phyloP scores from a whole-genome alignment of 2,113 vertebrate genomes.

The Nyctereutes procyonoides region DNA sequence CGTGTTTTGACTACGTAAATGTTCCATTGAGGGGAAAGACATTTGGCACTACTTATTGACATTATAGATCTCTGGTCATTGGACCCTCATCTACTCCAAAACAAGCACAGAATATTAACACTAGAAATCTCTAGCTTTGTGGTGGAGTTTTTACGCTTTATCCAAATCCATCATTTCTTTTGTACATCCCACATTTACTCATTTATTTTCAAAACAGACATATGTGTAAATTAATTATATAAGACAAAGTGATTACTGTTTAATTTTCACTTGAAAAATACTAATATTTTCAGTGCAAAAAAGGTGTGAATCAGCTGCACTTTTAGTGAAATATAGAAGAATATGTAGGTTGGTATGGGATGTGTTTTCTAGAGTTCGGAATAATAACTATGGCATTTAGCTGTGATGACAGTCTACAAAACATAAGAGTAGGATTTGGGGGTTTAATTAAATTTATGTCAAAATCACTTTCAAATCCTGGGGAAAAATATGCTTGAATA shows the following conservation, averaged over 20 bases:
- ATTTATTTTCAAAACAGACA: background rate
- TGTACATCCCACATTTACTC: background rate
- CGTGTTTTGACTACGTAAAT: background rate
- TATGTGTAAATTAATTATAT: background rate
- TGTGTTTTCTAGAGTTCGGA: conserved; percentile 18
- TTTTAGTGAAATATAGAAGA: conserved; percentile 5
- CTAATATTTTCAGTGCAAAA: background rate
- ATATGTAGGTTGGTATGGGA: background rate
- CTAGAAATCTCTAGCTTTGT: background rate
- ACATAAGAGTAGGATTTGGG: background rate
- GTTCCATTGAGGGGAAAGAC: background rate
- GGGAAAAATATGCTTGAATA: conserved; percentile 55
- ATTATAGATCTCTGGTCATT: background rate
- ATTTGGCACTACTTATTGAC: background rate
- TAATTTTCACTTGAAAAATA: background rate
- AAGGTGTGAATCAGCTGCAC: background rate
- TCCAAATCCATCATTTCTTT: background rate
- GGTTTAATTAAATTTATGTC: conserved; percentile 77
- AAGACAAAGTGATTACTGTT: background rate
- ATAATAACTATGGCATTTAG: conserved; percentile 54
- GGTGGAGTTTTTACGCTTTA: background rate
- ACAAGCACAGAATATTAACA: background rate
- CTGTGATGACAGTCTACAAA: conserved; percentile 33
- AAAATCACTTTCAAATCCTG: conserved; percentile 62
- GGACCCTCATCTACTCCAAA: accelerated